Base-by-base conservation (phyloP, 2,113 vertebrate genomes). In the Cryptomyrus ogoouensis region DNA sequence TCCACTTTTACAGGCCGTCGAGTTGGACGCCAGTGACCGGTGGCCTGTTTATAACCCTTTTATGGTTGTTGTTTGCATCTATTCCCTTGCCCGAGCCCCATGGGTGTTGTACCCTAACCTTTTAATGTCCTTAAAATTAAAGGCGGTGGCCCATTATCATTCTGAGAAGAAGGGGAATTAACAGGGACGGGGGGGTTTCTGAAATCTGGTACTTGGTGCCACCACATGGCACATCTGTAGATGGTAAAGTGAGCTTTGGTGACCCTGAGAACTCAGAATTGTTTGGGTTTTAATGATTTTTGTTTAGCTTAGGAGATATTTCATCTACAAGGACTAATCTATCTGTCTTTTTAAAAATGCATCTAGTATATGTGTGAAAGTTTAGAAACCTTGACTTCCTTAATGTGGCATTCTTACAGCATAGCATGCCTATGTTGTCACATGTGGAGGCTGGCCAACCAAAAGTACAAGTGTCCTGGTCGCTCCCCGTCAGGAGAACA, bases 21-120 rank as follows among this genome's bases (percentile, higher is more conserved):
- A 85, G 35, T 31, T 46, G 53, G 77, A 47, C 83, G 89, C 49
- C 39, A 39, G 6, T 31, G 50, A 62, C 39, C 24, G 24, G 31
- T 8, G 21, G 53, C 89, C 42, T 5, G 27, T 84, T 89, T 58
- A 89, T 39, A 62, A 44, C 50, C 77, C 89, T 66, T 89, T 89
- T 46, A 46, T 83, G 80, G 80, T 56, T 5, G 19, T 83, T n/a
- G 70, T 56, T 50, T 70, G 35, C 19, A 50, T 46, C 50, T 27
- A 5, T 84, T 53, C 39, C 77, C 52, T 83, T 56, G 24, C 58
- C 31, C 19, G 5, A 62, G 87, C 53, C 17, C 31, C 58, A 42
- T 49, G 44, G 49, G 31, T 15, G 35, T 70, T 7, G n/a, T 47
- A 19, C 35, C 88, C 70, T 52, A 47, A 52, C 88, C 66, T 80